Percentiles rank a stretch among this genome's conserved stretches.
Evolutionary conservation across 2,888 invertebrate genomes (phyloP).

Genomic region (Nomada hirtipes): DNA sequence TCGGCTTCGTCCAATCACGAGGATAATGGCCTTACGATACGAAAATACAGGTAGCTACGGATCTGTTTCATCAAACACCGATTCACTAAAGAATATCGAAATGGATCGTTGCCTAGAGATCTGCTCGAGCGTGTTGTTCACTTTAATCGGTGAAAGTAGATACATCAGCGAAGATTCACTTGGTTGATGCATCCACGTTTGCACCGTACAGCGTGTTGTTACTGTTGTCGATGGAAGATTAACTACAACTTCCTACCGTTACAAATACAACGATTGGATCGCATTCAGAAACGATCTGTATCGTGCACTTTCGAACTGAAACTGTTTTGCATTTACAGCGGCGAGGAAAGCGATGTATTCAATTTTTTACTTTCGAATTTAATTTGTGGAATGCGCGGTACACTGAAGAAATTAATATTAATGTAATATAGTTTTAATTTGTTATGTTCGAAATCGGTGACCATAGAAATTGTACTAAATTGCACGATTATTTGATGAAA

Average conservation of each 20-base stretch:
- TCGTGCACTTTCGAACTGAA: slow-evolving; percentile 20
- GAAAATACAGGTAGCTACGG: slow-evolving; percentile 12
- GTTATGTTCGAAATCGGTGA: too few species aligned
- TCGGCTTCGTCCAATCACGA: neutral
- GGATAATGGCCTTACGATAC: neutral
- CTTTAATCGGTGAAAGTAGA: slow-evolving; percentile 49
- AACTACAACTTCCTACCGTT: slow-evolving; percentile 3
- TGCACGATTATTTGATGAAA: too few species aligned
- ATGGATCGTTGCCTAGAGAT: slow-evolving; percentile 9
- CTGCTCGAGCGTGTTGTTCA: slow-evolving; percentile 27
- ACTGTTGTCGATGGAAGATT: slow-evolving; percentile 36
- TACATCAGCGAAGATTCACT: slow-evolving; percentile 31
- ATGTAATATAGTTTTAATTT: too few species aligned
- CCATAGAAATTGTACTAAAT: too few species aligned
- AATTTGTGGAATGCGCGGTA: neutral
- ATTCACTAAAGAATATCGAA: slow-evolving; percentile 8
- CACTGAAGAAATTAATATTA: neutral
- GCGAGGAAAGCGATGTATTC: neutral
- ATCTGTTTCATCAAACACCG: neutral
- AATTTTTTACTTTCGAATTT: too few species aligned
- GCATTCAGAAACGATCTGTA: slow-evolving; percentile 4
- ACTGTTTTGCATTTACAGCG: neutral
- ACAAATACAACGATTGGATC: neutral
- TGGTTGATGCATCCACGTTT: slow-evolving; percentile 19
- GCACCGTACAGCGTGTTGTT: slow-evolving; percentile 37